These are phyloP conservation scores for Coturnix japonica DNA, from an alignment of 2,113 vertebrate genomes.

Conservation along the genomic window DNA sequence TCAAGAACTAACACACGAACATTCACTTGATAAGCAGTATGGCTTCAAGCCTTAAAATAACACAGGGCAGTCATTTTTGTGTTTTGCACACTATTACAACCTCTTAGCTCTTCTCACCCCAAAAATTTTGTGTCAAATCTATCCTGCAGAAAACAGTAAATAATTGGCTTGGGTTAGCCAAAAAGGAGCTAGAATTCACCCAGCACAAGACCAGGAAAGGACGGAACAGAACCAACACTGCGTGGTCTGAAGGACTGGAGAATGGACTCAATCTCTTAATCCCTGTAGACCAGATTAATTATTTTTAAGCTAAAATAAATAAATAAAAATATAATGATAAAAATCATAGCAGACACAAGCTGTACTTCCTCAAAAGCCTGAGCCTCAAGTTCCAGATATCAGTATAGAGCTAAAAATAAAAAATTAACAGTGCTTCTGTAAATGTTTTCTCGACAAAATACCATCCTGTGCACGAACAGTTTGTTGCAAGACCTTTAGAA, in stretches of 20 bases:
- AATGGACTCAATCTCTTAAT: not conserved
- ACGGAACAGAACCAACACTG: not conserved
- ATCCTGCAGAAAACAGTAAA: not conserved
- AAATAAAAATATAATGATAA: no score
- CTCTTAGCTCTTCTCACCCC: not conserved
- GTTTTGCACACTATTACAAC: not conserved
- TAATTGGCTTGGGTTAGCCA: not conserved
- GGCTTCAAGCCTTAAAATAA: not conserved
- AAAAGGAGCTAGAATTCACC: not conserved
- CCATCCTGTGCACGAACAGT: not conserved
- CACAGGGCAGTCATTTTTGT: not conserved
- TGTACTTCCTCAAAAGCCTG: not conserved
- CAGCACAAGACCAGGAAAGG: not conserved
- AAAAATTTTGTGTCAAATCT: not conserved
- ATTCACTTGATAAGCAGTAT: not conserved
- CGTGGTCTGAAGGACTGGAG: not conserved
- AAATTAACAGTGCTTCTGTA: not conserved
- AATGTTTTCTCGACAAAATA: not conserved
- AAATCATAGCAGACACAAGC: not conserved
- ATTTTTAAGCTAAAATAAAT: not conserved
- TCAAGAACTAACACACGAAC: not conserved
- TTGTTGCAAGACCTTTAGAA: not conserved
- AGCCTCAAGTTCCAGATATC: not conserved
- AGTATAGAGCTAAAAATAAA: not conserved
- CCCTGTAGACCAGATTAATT: not conserved